Percentiles rank a stretch among this genome's conserved stretches.
These are phyloP conservation scores for Laodelphax striatellus DNA, from an alignment of 1,140 invertebrate species.

Conservation along the genomic window DNA sequence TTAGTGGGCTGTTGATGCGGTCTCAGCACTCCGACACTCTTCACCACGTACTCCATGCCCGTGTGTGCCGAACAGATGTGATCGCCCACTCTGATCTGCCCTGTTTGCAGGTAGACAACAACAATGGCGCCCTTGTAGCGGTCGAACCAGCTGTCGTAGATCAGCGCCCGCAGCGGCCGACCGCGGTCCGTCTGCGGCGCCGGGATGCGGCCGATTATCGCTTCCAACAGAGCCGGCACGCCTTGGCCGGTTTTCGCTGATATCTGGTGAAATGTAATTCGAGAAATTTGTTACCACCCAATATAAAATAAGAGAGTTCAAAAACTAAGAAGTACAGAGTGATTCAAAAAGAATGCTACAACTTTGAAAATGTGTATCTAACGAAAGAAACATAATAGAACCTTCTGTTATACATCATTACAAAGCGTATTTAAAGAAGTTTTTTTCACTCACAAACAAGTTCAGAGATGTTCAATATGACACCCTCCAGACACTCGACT, in stretches of 20 bases:
- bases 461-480: no score
- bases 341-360: no score
- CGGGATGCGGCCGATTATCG: constrained; percentile 67
- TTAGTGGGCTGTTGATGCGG: constrained; percentile 60
- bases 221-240: constrained; percentile 60
- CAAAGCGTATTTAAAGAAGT: no score
- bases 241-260: constrained; percentile 87
- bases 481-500: no score
- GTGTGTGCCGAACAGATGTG: constrained; percentile 43
- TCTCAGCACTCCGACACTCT: constrained; percentile 64
- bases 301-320: no score
- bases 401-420: no score
- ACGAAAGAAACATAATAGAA: no score
- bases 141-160: constrained; percentile 88
- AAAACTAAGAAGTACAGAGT: no score
- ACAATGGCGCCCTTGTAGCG: constrained; percentile 54
- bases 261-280: constrained; percentile 36
- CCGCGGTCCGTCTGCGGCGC: constrained; percentile 48
- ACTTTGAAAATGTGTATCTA: no score
- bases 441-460: no score
- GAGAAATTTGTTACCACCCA: background rate
- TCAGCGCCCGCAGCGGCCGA: constrained; percentile 61
- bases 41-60: constrained; percentile 61
- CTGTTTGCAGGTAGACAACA: constrained; percentile 68
- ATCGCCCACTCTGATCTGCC: constrained; percentile 49